phyloP scores from a whole-genome alignment of 2,113 vertebrate genomes.

The Sorex fumeus region DNA sequence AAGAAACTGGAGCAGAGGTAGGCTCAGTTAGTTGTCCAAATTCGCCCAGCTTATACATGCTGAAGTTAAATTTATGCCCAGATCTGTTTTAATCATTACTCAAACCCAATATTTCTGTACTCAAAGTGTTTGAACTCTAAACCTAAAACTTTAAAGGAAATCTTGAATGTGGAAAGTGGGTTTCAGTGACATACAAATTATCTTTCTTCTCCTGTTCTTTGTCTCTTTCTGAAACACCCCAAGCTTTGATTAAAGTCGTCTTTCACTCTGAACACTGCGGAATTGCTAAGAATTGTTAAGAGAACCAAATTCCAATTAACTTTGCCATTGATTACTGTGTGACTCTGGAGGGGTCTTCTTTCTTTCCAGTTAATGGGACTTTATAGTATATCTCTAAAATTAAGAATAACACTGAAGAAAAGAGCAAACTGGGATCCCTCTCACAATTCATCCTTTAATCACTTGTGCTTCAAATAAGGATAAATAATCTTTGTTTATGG shows the following conservation, averaged over 20 bases:
- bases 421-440: background rate
- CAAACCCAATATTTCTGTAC: background rate
- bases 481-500: background rate
- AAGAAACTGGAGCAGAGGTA: background rate
- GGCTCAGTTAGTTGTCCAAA: background rate
- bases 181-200: slow-evolving; percentile 44
- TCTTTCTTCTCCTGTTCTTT: slow-evolving; percentile 50
- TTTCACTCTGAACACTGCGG: slow-evolving; percentile 52
- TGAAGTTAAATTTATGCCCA: background rate
- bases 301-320: slow-evolving; percentile 67
- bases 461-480: slow-evolving; percentile 36
- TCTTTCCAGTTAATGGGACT: slow-evolving; percentile 27
- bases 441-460: background rate
- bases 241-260: slow-evolving; percentile 64
- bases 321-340: slow-evolving; percentile 66
- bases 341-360: slow-evolving; percentile 2
- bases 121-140: background rate
- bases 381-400: slow-evolving; percentile 54
- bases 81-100: background rate
- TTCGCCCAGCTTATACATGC: background rate
- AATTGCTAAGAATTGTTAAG: slow-evolving; percentile 55
- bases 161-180: background rate
- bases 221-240: slow-evolving; percentile 29
- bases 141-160: background rate
- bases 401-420: slow-evolving; percentile 57